Evolutionary conservation across 1,140 invertebrate species (phyloP).

Genomic region (Musca vetustissima): DNA sequence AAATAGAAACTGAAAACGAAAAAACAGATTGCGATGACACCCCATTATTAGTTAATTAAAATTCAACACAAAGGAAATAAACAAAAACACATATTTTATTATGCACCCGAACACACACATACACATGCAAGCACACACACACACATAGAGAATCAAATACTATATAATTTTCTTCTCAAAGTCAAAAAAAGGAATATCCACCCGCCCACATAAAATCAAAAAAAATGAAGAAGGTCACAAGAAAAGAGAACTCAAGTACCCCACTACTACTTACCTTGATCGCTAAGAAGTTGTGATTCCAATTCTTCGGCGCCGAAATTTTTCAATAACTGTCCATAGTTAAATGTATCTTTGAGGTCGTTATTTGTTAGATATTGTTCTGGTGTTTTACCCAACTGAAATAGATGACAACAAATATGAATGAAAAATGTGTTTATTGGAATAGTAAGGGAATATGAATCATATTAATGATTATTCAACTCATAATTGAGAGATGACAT

Average conservation of each 20-base stretch:
- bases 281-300: slow-evolving; percentile 67
- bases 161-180: background rate
- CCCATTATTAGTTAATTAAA: background rate
- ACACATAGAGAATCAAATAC: background rate
- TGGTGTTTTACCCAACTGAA: slow-evolving; percentile 71
- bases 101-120: background rate
- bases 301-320: slow-evolving; percentile 71
- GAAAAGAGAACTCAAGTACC: background rate
- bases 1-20: background rate
- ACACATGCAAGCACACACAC: background rate
- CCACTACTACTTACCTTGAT: slow-evolving; percentile 75
- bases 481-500: background rate
- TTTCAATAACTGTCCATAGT: slow-evolving; percentile 67
- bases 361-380: slow-evolving; percentile 74
- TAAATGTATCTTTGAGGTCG: slow-evolving; percentile 61
- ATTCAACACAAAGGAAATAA: background rate
- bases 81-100: slow-evolving; percentile 3
- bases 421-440: no score
- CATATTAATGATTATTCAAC: no score
- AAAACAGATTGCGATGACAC: background rate
- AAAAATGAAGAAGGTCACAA: background rate
- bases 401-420: no score
- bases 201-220: no score
- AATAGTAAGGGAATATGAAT: slow-evolving; percentile 11
- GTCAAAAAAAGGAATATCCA: no score